These are phyloP conservation scores for Danaus plexippus DNA, from an alignment of 1,140 invertebrate genomes.

Conservation along the genomic window DNA sequence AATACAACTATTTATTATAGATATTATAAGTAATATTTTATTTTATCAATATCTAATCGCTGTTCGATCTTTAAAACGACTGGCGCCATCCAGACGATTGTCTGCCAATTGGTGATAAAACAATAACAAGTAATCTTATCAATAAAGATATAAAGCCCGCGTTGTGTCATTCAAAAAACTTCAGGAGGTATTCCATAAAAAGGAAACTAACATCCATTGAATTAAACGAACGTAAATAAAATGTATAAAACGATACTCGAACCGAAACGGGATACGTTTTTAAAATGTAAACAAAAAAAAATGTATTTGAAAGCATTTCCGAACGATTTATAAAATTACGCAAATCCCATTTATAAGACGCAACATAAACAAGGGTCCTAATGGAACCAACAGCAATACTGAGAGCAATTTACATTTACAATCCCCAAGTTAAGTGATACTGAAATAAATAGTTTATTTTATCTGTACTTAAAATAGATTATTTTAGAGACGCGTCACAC, in stretches of 20 bases:
- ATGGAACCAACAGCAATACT: slow-evolving; percentile 7
- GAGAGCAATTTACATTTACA: slow-evolving; percentile 7
- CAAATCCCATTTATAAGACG: slow-evolving; percentile 6
- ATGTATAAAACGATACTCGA: too few relatives aligned
- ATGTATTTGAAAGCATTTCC: not conserved
- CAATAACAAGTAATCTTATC: slow-evolving; percentile 20
- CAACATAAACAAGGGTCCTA: slow-evolving; percentile 10
- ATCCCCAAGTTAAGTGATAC: slow-evolving; percentile 6
- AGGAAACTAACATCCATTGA: not conserved
- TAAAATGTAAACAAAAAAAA: not conserved
- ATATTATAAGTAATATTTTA: too few relatives aligned
- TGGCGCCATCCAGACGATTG: slow-evolving; percentile 30
- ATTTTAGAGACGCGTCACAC: too few relatives aligned
- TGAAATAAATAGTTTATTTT: slow-evolving; percentile 11
- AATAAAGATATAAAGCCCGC: slow-evolving; percentile 9
- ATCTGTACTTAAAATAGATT: slow-evolving; percentile 1
- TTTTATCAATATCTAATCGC: too few relatives aligned
- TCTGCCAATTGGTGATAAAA: slow-evolving; percentile 27
- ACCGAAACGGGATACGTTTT: too few relatives aligned
- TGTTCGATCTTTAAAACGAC: not conserved
- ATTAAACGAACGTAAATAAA: too few relatives aligned
- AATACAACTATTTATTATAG: too few relatives aligned
- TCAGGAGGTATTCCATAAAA: slow-evolving; percentile 7
- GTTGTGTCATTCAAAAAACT: not conserved
- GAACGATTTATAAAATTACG: not conserved